A percentile compares a stretch with the other conserved stretches of the same genome.
phyloP scores from a whole-genome alignment of 2,113 vertebrate species.

The Cottus gobio region DNA sequence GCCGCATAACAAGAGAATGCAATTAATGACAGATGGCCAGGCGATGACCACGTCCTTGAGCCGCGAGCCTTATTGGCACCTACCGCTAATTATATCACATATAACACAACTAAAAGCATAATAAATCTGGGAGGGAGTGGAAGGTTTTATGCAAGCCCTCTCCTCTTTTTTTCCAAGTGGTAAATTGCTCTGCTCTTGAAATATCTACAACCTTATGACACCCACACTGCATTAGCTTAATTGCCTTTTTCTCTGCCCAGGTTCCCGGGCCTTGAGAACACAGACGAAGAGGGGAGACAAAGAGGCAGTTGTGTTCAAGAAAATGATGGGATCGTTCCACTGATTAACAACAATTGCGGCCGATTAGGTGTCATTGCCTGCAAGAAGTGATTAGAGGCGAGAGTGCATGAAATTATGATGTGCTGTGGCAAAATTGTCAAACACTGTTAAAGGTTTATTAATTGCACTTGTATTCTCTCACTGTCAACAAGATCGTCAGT shows the following conservation, averaged over 20 bases:
- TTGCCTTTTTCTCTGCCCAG: slow-evolving; percentile 85
- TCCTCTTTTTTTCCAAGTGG: slow-evolving; percentile 86
- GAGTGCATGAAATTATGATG: slow-evolving; percentile 47
- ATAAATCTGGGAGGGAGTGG: slow-evolving; percentile 92
- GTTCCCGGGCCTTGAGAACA: slow-evolving; percentile 60
- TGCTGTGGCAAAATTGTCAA: slow-evolving; percentile 45
- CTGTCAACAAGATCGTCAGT: slow-evolving; percentile 12
- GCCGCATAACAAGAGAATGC: slow-evolving; percentile 87
- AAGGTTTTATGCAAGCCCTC: slow-evolving; percentile 93
- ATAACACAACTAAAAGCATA: slow-evolving; percentile 98
- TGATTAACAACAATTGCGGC: slow-evolving; percentile 65
- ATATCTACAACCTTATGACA: slow-evolving; percentile 98
- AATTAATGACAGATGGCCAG: slow-evolving; percentile 96
- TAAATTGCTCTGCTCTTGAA: slow-evolving; percentile 97
- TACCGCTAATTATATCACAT: slow-evolving; percentile 95
- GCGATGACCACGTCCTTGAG: slow-evolving; percentile 94
- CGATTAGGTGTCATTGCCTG: slow-evolving; percentile 38
- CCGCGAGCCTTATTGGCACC: slow-evolving; percentile 92
- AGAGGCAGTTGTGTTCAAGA: slow-evolving; percentile 13
- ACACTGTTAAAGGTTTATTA: slow-evolving; percentile 38
- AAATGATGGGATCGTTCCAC: slow-evolving; percentile 53
- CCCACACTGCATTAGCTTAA: slow-evolving; percentile 95
- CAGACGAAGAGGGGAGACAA: slow-evolving; percentile 18
- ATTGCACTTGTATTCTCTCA: slow-evolving; percentile 36
- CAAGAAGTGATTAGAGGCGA: slow-evolving; percentile 37